phyloP scores from a whole-genome alignment of 2,797 vertebrate genomes.

The Sebastes matsubarae region DNA sequence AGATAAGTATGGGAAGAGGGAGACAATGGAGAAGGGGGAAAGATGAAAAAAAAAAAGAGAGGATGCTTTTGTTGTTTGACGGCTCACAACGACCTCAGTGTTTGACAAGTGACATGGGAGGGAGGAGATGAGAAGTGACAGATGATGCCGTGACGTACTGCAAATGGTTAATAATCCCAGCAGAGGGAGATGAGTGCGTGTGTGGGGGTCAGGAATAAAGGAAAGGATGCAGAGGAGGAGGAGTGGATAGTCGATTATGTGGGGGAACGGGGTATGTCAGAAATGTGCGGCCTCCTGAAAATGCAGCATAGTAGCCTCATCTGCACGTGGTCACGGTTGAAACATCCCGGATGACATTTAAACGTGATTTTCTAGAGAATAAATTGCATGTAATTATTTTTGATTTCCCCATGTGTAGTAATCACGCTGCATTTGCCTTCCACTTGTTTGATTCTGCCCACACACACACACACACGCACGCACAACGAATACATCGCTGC shows the following conservation, averaged over 20 bases:
- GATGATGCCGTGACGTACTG: slow-evolving; percentile 44
- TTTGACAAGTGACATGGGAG: slow-evolving; percentile 48
- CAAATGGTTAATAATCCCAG: slow-evolving; percentile 67
- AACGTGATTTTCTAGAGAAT: slow-evolving; percentile 9
- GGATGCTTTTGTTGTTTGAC: slow-evolving; percentile 38
- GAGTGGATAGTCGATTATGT: slow-evolving; percentile 47
- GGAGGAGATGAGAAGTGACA: slow-evolving; percentile 44
- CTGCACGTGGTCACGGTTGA: slow-evolving; percentile 8
- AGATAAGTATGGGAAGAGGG: neutral
- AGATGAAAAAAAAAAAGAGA: neutral
- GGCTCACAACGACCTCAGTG: slow-evolving; percentile 61
- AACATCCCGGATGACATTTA: slow-evolving; percentile 53
- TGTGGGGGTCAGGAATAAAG: neutral
- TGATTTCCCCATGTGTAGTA: neutral
- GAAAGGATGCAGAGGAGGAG: slow-evolving; percentile 21
- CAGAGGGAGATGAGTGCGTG: slow-evolving; percentile 26
- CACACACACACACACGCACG: neutral
- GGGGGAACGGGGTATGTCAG: slow-evolving; percentile 52
- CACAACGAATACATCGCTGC: neutral
- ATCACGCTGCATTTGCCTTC: slow-evolving; percentile 4
- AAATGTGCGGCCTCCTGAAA: slow-evolving; percentile 63
- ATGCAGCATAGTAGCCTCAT: slow-evolving; percentile 31
- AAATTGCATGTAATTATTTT: slow-evolving; percentile 52
- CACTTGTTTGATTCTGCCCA: slow-evolving; percentile 23
- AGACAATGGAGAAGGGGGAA: slow-evolving; percentile 29